Evolutionary conservation across 2,797 vertebrate genomes (phyloP).

Genomic region (Parauchenoglanis punctatus): DNA sequence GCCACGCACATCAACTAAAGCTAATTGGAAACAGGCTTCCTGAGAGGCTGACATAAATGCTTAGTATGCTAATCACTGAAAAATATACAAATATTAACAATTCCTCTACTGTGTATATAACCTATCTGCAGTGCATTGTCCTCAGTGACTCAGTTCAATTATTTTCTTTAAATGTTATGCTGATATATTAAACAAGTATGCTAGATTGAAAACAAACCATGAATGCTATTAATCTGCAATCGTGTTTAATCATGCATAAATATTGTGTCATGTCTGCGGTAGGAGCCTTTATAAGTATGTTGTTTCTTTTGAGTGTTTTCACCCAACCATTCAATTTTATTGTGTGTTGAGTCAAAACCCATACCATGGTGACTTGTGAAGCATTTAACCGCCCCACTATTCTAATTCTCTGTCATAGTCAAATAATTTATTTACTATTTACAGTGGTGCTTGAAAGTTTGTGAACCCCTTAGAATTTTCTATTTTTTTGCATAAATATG

Average conservation of each 20-base stretch:
- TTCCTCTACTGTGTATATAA: background rate
- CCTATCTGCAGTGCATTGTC: background rate
- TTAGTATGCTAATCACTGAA: slow-evolving; percentile 28
- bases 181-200: background rate
- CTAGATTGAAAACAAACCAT: background rate
- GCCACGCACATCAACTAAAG: slow-evolving; percentile 29
- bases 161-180: background rate
- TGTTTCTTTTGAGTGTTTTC: background rate
- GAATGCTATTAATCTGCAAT: background rate
- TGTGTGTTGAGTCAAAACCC: too few species aligned
- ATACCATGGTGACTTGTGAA: background rate
- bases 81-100: slow-evolving; percentile 3
- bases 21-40: slow-evolving; percentile 45
- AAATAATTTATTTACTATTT: background rate
- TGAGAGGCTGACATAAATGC: slow-evolving; percentile 21
- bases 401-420: background rate
- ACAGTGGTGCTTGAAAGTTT: too few species aligned
- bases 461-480: too few species aligned
- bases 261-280: background rate
- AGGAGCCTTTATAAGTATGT: background rate
- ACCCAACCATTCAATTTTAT: background rate
- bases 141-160: background rate
- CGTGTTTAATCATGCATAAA: too few species aligned
- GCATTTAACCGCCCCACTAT: background rate
- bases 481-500: too few species aligned